phyloP scores from a whole-genome alignment of 2,113 vertebrate genomes.

The Silurus asotus region DNA sequence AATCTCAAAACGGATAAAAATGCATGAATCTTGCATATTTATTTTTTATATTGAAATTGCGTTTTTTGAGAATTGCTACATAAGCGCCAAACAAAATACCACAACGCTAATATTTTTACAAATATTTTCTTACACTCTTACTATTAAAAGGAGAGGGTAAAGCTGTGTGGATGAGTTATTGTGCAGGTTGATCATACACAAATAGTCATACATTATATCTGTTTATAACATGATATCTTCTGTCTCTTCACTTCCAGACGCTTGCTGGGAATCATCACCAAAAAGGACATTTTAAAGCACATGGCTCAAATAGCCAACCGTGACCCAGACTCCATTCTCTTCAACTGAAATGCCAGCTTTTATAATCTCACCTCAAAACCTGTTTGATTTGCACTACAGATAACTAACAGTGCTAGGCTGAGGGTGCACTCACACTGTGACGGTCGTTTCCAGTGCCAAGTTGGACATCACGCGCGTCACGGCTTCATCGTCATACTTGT shows the following conservation, averaged over 20 bases:
- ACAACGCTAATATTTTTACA: too few species aligned
- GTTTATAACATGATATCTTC: too few species aligned
- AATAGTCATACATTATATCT: background rate
- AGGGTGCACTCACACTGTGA: constrained; percentile 50
- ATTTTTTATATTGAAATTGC: too few species aligned
- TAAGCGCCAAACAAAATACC: too few species aligned
- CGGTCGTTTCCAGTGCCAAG: constrained; percentile 33
- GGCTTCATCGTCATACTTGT: constrained; percentile 8
- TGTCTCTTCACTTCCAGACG: constrained; percentile 66
- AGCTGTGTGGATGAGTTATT: background rate
- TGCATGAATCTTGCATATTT: too few species aligned
- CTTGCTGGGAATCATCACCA: constrained; percentile 87
- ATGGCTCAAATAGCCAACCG: constrained; percentile 88
- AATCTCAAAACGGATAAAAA: too few species aligned
- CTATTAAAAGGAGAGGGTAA: background rate
- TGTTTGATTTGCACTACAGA: constrained; percentile 53
- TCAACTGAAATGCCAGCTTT: constrained; percentile 72
- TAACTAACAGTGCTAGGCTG: constrained; percentile 30
- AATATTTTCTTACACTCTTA: too few species aligned
- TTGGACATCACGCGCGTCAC: constrained; percentile 26
- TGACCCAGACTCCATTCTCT: constrained; percentile 85
- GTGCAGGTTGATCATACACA: background rate
- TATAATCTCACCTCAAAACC: constrained; percentile 4
- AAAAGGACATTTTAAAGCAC: constrained; percentile 87
- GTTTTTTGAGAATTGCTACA: too few species aligned